These are phyloP conservation scores for Acleris literana DNA, from an alignment of 2,888 invertebrate genomes.

Conservation along the genomic window DNA sequence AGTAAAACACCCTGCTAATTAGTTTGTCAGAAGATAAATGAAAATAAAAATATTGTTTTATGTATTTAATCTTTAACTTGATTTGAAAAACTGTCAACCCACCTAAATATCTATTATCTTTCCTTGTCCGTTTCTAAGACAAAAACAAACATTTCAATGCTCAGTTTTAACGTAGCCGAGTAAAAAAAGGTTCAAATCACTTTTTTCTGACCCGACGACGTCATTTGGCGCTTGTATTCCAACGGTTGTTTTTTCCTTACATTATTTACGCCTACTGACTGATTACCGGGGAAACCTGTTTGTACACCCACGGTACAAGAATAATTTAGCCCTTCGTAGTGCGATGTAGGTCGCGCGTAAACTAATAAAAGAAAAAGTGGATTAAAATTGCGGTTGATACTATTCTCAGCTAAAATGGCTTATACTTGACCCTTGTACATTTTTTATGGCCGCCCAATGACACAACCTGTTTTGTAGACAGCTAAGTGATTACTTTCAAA, in stretches of 20 bases:
- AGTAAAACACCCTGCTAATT: too few species aligned
- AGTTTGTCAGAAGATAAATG: too few species aligned
- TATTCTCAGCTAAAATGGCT: not conserved
- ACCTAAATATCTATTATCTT: too few species aligned
- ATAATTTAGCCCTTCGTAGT: conserved; percentile 13
- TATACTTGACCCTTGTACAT: conserved; percentile 5
- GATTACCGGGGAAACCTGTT: conserved; percentile 31
- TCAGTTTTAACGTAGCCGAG: not conserved
- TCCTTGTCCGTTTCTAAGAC: too few species aligned
- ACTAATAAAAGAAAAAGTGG: conserved; percentile 29
- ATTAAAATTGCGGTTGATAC: conserved; percentile 18
- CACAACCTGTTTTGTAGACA: too few species aligned
- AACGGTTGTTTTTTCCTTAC: conserved; percentile 26
- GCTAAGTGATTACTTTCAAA: too few species aligned
- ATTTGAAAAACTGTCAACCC: too few species aligned
- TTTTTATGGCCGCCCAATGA: not conserved
- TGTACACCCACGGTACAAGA: conserved; percentile 27
- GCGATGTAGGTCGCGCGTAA: conserved; percentile 10
- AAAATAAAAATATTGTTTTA: too few species aligned
- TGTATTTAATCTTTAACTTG: too few species aligned
- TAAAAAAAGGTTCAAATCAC: conserved; percentile 1
- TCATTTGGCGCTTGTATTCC: conserved; percentile 5
- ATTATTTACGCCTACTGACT: conserved; percentile 32
- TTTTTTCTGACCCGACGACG: not conserved
- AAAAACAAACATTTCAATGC: too few species aligned